Percentiles rank a stretch among this genome's conserved stretches.
Evolutionary conservation across 2,888 invertebrate genomes (phyloP).

Genomic region (Lamellibrachia satsuma): DNA sequence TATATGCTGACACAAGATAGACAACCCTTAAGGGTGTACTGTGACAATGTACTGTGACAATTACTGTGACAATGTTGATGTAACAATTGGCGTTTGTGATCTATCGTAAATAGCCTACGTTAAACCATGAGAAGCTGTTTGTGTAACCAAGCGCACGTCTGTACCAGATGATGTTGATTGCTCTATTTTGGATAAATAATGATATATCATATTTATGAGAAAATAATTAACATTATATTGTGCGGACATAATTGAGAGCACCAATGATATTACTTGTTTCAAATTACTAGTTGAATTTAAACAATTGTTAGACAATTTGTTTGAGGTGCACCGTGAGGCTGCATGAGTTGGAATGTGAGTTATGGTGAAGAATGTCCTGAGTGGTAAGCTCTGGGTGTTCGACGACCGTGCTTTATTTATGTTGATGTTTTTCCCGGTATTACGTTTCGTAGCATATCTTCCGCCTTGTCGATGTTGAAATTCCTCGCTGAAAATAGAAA

Average conservation of each 20-base stretch:
- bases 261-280: not conserved
- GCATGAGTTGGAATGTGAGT: too few relatives aligned
- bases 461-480: slow-evolving; percentile 17
- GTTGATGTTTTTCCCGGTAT: not conserved
- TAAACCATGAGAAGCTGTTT: not conserved
- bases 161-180: too few relatives aligned
- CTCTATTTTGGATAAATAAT: too few relatives aligned
- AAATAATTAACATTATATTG: too few relatives aligned
- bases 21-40: not conserved
- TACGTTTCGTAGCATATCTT: slow-evolving; percentile 6
- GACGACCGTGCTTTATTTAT: too few relatives aligned
- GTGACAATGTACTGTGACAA: too few relatives aligned
- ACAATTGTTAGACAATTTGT: not conserved
- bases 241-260: not conserved
- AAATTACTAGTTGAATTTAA: not conserved
- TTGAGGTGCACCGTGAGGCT: not conserved
- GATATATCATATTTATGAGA: not conserved
- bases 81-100: not conserved
- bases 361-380: too few relatives aligned
- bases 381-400: too few relatives aligned
- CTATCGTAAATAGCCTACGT: not conserved
- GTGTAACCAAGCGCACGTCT: not conserved
- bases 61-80: too few relatives aligned
- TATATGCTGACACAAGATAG: not conserved
- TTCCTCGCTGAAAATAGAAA: not conserved